Base-by-base conservation (phyloP, 2,888 invertebrate genomes). In the Platypus cylindrus region DNA sequence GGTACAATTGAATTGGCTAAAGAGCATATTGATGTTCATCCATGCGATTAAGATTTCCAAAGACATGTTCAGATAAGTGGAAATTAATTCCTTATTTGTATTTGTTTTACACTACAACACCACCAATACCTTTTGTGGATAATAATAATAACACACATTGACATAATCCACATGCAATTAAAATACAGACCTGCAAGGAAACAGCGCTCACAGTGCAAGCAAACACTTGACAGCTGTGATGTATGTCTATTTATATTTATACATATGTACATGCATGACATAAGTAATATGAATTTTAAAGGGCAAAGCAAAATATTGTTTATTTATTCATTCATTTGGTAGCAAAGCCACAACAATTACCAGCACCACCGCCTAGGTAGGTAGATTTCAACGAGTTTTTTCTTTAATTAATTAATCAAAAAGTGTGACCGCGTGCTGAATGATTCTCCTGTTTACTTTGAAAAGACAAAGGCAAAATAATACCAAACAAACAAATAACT, bases 61-160 rank as follows among this genome's bases (percentile, higher is more conserved):
- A 48, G 52, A 52, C 52, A 47, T 50, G 51, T 50, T 49, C 48
- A 53, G 41, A 45, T 50, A 45, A 41, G 45, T 45, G 52, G 48
- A 48, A 51, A 52, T 45, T 41, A 52, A 49, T 48, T 47, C 46
- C 43, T 37, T 37, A 33, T 38, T 34, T 38, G 34, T 29, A 25
- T 40, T 37, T 40, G 30, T 41, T 38, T 40, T 26, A 40, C 36
- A 29, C 26, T 35, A 32, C 24, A 34, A 39, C 39, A 39, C 40
- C 40, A n/a, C n/a, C n/a, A n/a, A n/a, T n/a, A n/a, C n/a, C n/a
- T n/a, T n/a, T n/a, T n/a, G n/a, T n/a, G n/a, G n/a, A n/a, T n/a
- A n/a, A n/a, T n/a, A n/a, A n/a, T n/a, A n/a, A n/a, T n/a, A n/a
- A n/a, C n/a, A n/a, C n/a, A n/a, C n/a, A n/a, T n/a, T n/a, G n/a